Percentiles rank a stretch among this genome's conserved stretches.
Evolutionary conservation across 1,140 invertebrate genomes (phyloP).

Genomic region (Lycorma delicatula): DNA sequence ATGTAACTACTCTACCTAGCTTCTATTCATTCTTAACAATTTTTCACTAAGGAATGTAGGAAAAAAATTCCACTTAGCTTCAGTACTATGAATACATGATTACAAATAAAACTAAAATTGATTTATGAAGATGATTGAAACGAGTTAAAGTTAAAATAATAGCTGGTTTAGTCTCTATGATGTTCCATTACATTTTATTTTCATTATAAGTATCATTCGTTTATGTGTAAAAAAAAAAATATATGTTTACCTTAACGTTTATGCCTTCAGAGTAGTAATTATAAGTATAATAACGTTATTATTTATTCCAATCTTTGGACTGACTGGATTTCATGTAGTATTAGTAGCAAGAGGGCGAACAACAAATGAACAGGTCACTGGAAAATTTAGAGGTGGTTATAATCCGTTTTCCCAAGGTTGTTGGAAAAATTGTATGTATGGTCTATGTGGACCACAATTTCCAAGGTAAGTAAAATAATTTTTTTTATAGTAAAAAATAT

Average conservation of each 20-base stretch:
- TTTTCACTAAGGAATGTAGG: no score
- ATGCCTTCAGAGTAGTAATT: conserved; percentile 20
- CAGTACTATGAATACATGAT: no score
- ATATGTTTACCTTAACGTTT: conserved; percentile 18
- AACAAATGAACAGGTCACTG: conserved; percentile 99
- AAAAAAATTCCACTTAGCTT: no score
- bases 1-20: no score
- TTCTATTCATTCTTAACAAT: no score
- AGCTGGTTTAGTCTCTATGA: no score
- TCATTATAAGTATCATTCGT: no score
- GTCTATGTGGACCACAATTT: conserved; percentile 92
- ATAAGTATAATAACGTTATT: conserved; percentile 46
- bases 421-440: conserved; percentile 88
- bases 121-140: no score
- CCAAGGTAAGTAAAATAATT: conserved; percentile 62
- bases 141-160: no score
- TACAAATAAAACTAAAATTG: no score
- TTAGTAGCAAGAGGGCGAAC: conserved; percentile 94
- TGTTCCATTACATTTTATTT: no score
- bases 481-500: neutral
- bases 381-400: conserved; percentile 94
- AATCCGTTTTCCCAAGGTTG: conserved; percentile 95
- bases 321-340: conserved; percentile 96
- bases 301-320: conserved; percentile 92
- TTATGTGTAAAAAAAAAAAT: no score